Evolutionary conservation across 2,797 vertebrate genomes (phyloP).

Genomic region (Synaphobranchus kaupii): DNA sequence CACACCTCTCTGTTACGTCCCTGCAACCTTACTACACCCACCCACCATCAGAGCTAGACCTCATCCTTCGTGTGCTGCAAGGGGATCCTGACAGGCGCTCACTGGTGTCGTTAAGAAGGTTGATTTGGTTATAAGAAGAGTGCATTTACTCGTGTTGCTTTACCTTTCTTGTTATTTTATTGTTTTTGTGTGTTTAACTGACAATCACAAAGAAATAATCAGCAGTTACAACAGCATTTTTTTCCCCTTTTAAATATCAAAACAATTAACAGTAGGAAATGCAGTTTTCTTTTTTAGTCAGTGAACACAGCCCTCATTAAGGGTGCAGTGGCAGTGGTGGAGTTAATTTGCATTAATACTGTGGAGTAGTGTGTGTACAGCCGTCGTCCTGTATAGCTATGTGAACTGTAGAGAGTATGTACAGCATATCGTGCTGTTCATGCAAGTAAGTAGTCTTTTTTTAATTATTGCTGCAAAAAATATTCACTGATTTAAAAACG

Average conservation of each 20-base stretch:
- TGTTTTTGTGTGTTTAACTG: slow-evolving; percentile 15
- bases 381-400: not conserved
- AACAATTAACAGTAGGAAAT: not conserved
- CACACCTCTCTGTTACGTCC: not conserved
- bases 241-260: not conserved
- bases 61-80: not conserved
- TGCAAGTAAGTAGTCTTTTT: not conserved
- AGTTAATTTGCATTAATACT: not conserved
- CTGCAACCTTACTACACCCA: not conserved
- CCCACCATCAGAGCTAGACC: not conserved
- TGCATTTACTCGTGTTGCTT: not conserved
- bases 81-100: not conserved
- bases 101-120: not conserved
- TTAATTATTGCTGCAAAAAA: not conserved
- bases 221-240: slow-evolving; percentile 13
- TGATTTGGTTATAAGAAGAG: not conserved
- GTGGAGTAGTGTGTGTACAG: not conserved
- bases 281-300: not conserved
- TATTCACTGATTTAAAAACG: not conserved
- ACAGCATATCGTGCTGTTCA: not conserved
- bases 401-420: not conserved
- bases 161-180: not conserved
- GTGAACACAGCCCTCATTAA: not conserved
- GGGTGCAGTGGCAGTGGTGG: not conserved
- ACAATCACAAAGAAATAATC: slow-evolving; percentile 11